Percentiles rank a stretch among this genome's conserved stretches.
Conservation (phyloP, 1,140 invertebrate genomes). For the Bombus sibiricus region DNA sequence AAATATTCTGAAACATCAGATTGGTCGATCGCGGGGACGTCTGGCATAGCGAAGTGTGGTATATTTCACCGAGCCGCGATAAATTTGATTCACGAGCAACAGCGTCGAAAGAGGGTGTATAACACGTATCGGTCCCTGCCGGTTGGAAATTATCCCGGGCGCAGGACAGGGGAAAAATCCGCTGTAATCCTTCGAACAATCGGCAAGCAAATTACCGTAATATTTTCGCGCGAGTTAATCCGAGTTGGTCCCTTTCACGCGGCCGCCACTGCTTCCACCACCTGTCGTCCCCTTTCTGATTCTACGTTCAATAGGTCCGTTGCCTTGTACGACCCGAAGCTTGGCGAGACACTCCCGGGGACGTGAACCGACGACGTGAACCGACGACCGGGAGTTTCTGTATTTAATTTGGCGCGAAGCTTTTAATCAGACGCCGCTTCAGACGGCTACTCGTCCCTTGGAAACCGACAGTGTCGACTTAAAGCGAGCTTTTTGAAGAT, state of each 20-base stretch:
- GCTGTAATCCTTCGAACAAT: slow-evolving; percentile 45
- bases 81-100: slow-evolving; percentile 1
- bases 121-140: background rate
- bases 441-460: slow-evolving; percentile 59
- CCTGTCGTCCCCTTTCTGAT: slow-evolving; percentile 11
- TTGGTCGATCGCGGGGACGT: background rate
- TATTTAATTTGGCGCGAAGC: slow-evolving; percentile 72
- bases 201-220: slow-evolving; percentile 47
- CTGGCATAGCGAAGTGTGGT: background rate
- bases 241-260: slow-evolving; percentile 1
- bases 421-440: slow-evolving; percentile 71
- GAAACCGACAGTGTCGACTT: slow-evolving; percentile 55
- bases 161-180: background rate
- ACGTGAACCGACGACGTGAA: background rate
- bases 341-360: too few relatives aligned
- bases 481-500: slow-evolving; percentile 68
- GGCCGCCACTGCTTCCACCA: background rate
- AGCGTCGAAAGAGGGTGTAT: background rate
- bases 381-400: slow-evolving; percentile 53
- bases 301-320: slow-evolving; percentile 30
- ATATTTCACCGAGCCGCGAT: background rate
- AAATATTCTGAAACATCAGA: background rate
- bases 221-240: slow-evolving; percentile 50
- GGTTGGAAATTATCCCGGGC: background rate
- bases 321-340: slow-evolving; percentile 12